A percentile compares a stretch with the other conserved stretches of the same genome.
phyloP scores from a whole-genome alignment of 1,140 invertebrate genomes.

The Saxidomus purpurata region DNA sequence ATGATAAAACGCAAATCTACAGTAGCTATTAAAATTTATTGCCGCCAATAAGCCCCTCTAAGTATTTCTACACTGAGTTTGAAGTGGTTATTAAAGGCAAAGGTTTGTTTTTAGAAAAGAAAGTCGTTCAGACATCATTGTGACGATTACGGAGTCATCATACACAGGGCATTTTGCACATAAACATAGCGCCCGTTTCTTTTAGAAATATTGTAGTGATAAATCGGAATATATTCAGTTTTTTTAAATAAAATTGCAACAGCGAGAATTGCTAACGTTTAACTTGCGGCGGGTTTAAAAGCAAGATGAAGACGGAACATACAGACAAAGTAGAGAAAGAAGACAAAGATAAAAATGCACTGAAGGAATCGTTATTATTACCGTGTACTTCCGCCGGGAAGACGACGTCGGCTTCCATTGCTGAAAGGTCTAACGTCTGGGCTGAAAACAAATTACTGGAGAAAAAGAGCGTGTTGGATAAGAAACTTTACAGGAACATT shows the following conservation, averaged over 20 bases:
- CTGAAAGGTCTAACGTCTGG: constrained; percentile 50
- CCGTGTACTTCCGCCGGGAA: constrained; percentile 28
- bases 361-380: constrained; percentile 49
- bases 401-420: constrained; percentile 43
- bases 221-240: neutral
- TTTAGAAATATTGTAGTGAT: neutral
- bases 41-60: neutral
- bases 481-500: constrained; percentile 53
- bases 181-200: too few relatives aligned
- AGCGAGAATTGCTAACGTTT: neutral
- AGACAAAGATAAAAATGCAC: neutral
- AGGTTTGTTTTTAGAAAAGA: neutral
- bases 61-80: neutral
- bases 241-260: neutral
- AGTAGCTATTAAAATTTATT: neutral
- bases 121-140: neutral
- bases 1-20: neutral
- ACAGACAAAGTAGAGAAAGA: neutral
- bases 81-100: constrained; percentile 13
- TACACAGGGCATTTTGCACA: neutral
- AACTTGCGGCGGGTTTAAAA: neutral
- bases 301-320: neutral
- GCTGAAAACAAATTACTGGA: constrained; percentile 53
- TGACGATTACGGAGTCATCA: neutral
- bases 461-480: constrained; percentile 26